Evolutionary conservation across 2,888 invertebrate genomes (phyloP), one percentile per base, ranked within the genome.

Genomic region (Sussaba pulchella): DNA sequence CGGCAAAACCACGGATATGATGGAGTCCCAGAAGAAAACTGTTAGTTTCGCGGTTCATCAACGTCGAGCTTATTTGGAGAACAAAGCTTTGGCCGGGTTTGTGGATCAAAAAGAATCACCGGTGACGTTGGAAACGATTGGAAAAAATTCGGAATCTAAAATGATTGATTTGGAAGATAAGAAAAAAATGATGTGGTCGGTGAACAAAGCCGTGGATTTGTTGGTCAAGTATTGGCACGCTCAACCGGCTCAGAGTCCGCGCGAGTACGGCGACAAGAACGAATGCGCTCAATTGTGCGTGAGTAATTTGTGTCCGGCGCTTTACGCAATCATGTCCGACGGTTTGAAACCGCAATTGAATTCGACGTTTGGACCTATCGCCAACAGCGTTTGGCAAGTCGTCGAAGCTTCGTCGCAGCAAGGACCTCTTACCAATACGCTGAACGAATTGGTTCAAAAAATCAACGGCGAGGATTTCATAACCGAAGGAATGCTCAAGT

Each of bases 301-400:
- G 31, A 95, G 95, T 70, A 94, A 94, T 57, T 93, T 98, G 45
- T 98, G 98, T 90, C 97, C 98, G 1, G 96, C 98, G 9, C 93
- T 98, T 41, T 96, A 97, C 87, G 96, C 96, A 2, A 94, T 98
- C 75, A 94, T 98, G 87, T 95, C 96, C 86, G 97, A 98, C 90
- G 98, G 98, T 1, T 94, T 98, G 19, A 96, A 96, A 89, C 96
- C 96, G 41, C 95, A 94, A 84, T 94, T 97, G 69, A 96, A 96
- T 89, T 97, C 97, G 4, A 95, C 97, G 45, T 98, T 98, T 89
- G 98, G 98, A 50, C 95, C 96, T 17, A 96, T 97, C 67, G 95
- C 95, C 85, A 97, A 98, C 90, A 96, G 97, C 6, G 97, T 97
- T 66, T 98, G 98, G 98, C 96, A 96, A 93, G 96, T 98, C 84